Conservation (phyloP, 1,140 invertebrate species). For the Gryllus bimaculatus region DNA sequence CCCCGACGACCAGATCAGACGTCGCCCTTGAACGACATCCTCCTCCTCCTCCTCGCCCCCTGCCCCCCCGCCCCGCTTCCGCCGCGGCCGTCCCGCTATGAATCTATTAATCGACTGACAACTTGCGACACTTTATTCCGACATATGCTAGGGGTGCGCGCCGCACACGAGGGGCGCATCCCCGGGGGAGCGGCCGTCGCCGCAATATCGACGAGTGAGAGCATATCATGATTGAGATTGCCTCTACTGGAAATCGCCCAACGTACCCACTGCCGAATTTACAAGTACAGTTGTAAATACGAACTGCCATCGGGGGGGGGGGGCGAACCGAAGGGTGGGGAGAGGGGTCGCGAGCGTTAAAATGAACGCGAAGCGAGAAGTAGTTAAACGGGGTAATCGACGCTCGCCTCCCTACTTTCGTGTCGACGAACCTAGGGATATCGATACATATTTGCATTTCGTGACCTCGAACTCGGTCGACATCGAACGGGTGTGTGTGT, state of each 20-base stretch:
- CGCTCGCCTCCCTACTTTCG: not conserved
- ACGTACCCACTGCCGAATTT: not conserved
- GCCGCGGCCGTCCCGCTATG: not conserved
- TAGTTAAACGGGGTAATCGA: not conserved
- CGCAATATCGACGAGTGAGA: not conserved
- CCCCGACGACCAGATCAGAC: not conserved
- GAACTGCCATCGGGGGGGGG: not conserved
- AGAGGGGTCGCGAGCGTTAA: not conserved
- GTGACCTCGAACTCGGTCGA: not conserved
- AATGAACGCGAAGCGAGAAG: no score
- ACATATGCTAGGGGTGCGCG: not conserved
- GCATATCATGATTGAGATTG: not conserved
- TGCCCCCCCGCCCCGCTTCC: no score
- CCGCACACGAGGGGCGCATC: not conserved
- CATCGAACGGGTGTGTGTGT: not conserved
- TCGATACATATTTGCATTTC: not conserved
- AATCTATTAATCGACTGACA: constrained; percentile 5
- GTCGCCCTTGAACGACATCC: no score
- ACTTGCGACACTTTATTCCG: not conserved
- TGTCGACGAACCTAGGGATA: not conserved
- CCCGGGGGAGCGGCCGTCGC: not conserved
- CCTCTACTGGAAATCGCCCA: not conserved
- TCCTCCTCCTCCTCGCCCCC: no score
- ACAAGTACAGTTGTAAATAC: constrained; percentile 1
- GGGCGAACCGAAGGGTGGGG: not conserved